A percentile compares a stretch with the other conserved stretches of the same genome.
Evolutionary conservation across 1,140 invertebrate species (phyloP).

Genomic region (Ptiloglossa arizonensis): DNA sequence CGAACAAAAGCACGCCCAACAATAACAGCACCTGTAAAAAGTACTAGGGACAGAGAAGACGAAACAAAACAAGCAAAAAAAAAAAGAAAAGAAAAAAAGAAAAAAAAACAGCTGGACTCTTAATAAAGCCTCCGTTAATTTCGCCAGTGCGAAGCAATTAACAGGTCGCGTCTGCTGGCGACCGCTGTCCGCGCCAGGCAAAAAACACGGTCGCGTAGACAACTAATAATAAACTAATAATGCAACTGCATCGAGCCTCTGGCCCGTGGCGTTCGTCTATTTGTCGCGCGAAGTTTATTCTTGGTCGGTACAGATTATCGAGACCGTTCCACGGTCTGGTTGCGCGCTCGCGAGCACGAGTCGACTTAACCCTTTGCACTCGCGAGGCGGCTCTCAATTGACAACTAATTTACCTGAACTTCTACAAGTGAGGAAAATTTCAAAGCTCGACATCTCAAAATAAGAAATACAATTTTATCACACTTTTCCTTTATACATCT

Average conservation of each 20-base stretch:
- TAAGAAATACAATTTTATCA: no score
- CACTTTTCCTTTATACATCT: no score
- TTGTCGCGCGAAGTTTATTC: conserved; percentile 18
- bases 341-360: not conserved
- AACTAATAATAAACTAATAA: conserved; percentile 53
- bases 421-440: no score
- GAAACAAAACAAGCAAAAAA: no score
- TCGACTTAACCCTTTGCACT: no score
- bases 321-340: not conserved
- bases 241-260: conserved; percentile 13
- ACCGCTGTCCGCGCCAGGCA: conserved; percentile 1
- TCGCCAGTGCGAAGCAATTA: conserved; percentile 35
- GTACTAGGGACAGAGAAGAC: no score
- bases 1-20: not conserved
- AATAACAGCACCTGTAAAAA: no score
- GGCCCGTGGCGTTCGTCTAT: not conserved
- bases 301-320: conserved; percentile 3
- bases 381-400: no score
- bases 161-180: conserved; percentile 13
- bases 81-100: no score
- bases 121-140: conserved; percentile 32
- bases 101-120: not conserved
- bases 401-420: no score
- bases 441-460: no score
- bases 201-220: conserved; percentile 15